Evolutionary conservation across 2,888 invertebrate species (phyloP).

Genomic region (Zygaena filipendulae): DNA sequence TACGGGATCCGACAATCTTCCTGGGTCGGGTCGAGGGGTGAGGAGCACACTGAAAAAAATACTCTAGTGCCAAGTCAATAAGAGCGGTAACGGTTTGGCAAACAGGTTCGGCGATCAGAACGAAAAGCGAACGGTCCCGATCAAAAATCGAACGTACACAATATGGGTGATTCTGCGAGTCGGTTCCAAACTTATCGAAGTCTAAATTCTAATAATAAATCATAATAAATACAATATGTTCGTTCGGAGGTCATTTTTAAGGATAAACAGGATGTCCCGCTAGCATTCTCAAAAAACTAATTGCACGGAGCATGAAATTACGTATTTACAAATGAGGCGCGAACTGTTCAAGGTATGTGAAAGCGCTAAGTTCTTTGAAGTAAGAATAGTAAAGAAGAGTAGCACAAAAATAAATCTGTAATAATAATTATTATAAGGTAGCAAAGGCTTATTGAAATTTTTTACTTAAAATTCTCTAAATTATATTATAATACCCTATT

Average conservation of each 20-base stretch:
- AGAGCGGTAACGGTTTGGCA: constrained; percentile 56
- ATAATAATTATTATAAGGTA: too few relatives aligned
- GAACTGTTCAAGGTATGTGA: too few relatives aligned
- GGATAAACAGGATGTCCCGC: constrained; percentile 43
- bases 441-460: too few relatives aligned
- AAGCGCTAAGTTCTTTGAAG: too few relatives aligned
- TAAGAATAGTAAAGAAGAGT: constrained; percentile 9
- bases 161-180: constrained; percentile 2
- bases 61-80: constrained; percentile 66
- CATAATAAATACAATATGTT: too few relatives aligned
- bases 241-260: too few relatives aligned
- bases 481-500: too few relatives aligned
- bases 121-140: constrained; percentile 14
- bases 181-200: constrained; percentile 15
- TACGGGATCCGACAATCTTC: constrained; percentile 56
- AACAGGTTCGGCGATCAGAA: constrained; percentile 33
- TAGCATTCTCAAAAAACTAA: constrained; percentile 67
- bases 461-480: too few relatives aligned
- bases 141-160: too few relatives aligned
- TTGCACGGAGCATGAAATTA: constrained; percentile 63
- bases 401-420: constrained; percentile 1
- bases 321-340: constrained; percentile 30
- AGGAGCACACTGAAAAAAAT: constrained; percentile 68
- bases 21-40: constrained; percentile 71
- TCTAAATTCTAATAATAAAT: constrained; percentile 21